Evolutionary conservation across 2,888 invertebrate species (phyloP), one percentile per base, ranked within the genome.

Genomic region (Chelonus formosanus): DNA sequence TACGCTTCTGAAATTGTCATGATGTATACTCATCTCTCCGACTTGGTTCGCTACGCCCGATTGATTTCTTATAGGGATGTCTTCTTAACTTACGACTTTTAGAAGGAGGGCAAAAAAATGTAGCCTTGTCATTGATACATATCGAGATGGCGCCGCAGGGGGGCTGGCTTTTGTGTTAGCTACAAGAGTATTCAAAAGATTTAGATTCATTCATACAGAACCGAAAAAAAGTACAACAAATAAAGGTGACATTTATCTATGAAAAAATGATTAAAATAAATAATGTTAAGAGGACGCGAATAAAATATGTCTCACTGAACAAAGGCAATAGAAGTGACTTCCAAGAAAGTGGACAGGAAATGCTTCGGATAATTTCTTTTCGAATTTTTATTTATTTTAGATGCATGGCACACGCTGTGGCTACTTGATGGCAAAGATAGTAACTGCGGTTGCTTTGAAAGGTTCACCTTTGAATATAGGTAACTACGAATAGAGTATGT

Each of bases 21-120:
- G 4, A 10, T 52, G 52, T 52, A 35, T 20, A 60, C 34, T 50
- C 60, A 52, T 35, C 35, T 5, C 32, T 43, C n/a, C 45, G 32
- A 40, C 43, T 53, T 48, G 32, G 5, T 35, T 53, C 45, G 32
- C 3, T 44, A 62, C 44, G 44, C 54, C 43, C 61, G 61, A 62
- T 62, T 62, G 61, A 62, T 62, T 62, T 62, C 52, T 52, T 52
- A 52, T 32, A 36, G 40, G 40, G 50, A 52, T 52, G 32, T 50
- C 50, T 60, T 50, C 50, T 60, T 48, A 50, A 52, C 40, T 31
- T 60, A 60, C 50, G 44, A 56, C 20, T 59, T 8, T 7, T 7
- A n/a, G 4, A 52, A 8, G 34, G 52, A 6, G 31, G 32, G 34
- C 5, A 31, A 32, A 4, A 52, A 52, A 34, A 32, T 5, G 34